Percentiles rank a stretch among this genome's conserved stretches.
Evolutionary conservation across 2,113 vertebrate species (phyloP).

Genomic region (Rhinoderma darwinii): DNA sequence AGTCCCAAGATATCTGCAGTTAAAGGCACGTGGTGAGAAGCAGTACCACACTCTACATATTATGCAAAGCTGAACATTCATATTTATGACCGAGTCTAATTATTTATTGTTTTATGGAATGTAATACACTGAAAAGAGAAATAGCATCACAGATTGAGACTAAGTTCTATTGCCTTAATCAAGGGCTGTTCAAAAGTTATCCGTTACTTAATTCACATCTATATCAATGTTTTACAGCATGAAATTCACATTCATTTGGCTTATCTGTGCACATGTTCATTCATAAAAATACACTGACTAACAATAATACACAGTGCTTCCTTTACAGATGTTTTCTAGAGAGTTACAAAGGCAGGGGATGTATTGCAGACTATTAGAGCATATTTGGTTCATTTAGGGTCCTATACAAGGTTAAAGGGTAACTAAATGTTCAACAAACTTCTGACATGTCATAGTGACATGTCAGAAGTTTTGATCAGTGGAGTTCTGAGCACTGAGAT

Average conservation of each 20-base stretch:
- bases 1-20: not conserved
- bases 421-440: too few relatives aligned
- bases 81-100: not conserved
- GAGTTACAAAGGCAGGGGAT: not conserved
- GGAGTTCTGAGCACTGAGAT: too few relatives aligned
- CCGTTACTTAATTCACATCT: not conserved
- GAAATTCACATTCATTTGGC: not conserved
- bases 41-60: not conserved
- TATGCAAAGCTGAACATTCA: not conserved
- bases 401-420: not conserved
- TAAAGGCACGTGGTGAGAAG: too few relatives aligned
- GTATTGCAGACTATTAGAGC: not conserved
- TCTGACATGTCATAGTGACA: too few relatives aligned
- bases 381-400: slow-evolving; percentile 63
- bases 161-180: not conserved
- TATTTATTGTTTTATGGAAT: not conserved
- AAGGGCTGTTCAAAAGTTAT: not conserved
- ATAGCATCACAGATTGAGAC: not conserved
- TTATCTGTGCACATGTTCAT: not conserved
- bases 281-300: not conserved
- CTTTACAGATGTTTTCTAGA: not conserved
- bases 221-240: not conserved
- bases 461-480: too few relatives aligned
- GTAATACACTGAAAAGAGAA: not conserved
- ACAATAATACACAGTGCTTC: not conserved